Evolutionary conservation across 1,140 invertebrate genomes (phyloP).

Genomic region (Heliconius himera): DNA sequence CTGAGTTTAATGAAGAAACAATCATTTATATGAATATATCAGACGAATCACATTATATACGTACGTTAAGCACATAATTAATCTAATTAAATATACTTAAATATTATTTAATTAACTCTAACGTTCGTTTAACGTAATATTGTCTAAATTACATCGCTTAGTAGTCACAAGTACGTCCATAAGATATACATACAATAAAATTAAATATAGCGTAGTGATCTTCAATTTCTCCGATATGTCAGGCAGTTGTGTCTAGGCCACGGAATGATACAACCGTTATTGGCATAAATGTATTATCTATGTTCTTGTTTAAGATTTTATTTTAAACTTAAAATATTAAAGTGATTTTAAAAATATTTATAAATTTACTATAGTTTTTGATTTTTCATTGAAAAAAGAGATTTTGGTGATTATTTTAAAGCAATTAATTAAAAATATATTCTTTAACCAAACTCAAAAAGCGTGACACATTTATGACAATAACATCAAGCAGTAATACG

Average conservation of each 20-base stretch:
- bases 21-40: slow-evolving; percentile 19
- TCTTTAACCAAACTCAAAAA: not conserved
- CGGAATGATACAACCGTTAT: slow-evolving; percentile 40
- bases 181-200: slow-evolving; percentile 62
- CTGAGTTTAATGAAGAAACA: not conserved
- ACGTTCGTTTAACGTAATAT: slow-evolving; percentile 60
- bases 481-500: slow-evolving; percentile 36
- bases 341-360: too few species aligned
- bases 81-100: slow-evolving; percentile 33
- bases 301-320: not conserved
- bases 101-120: slow-evolving; percentile 40
- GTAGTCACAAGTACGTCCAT: slow-evolving; percentile 53
- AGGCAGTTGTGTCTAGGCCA: slow-evolving; percentile 69
- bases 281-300: slow-evolving; percentile 16
- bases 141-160: slow-evolving; percentile 67
- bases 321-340: too few species aligned
- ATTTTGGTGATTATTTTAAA: not conserved
- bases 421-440: not conserved
- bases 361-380: not conserved
- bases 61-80: slow-evolving; percentile 38
- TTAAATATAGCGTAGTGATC: slow-evolving; percentile 62
- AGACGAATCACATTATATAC: slow-evolving; percentile 32
- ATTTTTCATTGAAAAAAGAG: not conserved
- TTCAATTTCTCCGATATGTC: slow-evolving; percentile 67
- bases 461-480: slow-evolving; percentile 30